phyloP scores from a whole-genome alignment of 92 coral and sea anemone species.

The Zoanthus gigantus region DNA sequence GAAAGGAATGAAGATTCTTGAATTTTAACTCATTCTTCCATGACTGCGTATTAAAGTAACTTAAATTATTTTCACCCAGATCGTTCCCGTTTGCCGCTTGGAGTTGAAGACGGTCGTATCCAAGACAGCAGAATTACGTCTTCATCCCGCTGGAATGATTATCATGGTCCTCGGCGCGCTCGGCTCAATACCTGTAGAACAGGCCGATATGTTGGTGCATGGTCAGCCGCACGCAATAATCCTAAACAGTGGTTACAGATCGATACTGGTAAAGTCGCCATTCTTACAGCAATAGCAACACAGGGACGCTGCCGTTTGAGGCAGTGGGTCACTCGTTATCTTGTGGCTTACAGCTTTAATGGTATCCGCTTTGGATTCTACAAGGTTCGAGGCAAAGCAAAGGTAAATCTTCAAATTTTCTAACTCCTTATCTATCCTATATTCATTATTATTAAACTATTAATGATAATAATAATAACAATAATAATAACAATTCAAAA shows the following conservation, averaged over 20 bases:
- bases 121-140: constrained; percentile 75
- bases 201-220: constrained; percentile 75
- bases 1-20: no score
- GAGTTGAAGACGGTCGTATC: constrained; percentile 81
- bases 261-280: constrained; percentile 67
- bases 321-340: constrained; percentile 87
- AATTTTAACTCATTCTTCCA: neutral
- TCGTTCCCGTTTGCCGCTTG: constrained; percentile 74
- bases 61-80: constrained; percentile 34
- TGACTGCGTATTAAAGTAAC: neutral
- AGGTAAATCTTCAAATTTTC: constrained; percentile 56
- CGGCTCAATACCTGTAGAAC: constrained; percentile 68
- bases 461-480: no score
- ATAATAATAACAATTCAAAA: no score
- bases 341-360: constrained; percentile 59
- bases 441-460: no score
- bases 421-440: no score
- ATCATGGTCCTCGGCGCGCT: constrained; percentile 68
- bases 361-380: constrained; percentile 75
- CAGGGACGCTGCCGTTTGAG: constrained; percentile 82
- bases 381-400: constrained; percentile 65
- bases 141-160: constrained; percentile 70
- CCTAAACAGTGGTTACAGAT: constrained; percentile 84
- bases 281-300: constrained; percentile 73
- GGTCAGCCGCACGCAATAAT: constrained; percentile 80